phyloP scores from a whole-genome alignment of 2,797 vertebrate species.

The Remorina albescens region DNA sequence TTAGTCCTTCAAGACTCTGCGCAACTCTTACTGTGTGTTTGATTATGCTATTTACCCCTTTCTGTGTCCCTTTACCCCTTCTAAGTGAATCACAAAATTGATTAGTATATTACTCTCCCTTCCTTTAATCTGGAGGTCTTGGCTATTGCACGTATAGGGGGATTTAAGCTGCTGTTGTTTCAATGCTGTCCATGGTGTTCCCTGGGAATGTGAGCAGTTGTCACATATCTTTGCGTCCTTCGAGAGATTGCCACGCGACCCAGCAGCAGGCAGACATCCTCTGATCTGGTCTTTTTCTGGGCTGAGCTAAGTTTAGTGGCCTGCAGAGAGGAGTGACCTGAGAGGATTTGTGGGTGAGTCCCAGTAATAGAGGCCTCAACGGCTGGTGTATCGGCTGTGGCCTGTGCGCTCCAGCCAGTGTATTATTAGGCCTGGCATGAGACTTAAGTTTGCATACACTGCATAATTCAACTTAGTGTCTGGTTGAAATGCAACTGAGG shows the following conservation, averaged over 20 bases:
- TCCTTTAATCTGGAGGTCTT: slow-evolving; percentile 30
- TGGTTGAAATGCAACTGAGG: slow-evolving; percentile 34
- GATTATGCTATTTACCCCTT: neutral
- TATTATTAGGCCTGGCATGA: slow-evolving; percentile 70
- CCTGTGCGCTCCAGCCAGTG: slow-evolving; percentile 55
- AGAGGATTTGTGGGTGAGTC: slow-evolving; percentile 71
- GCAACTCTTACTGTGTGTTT: neutral
- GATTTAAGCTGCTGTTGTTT: slow-evolving; percentile 63
- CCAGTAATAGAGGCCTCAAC: slow-evolving; percentile 53
- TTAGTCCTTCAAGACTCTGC: slow-evolving; percentile 8
- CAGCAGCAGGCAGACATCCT: slow-evolving; percentile 60
- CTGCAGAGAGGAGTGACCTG: slow-evolving; percentile 69
- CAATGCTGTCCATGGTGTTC: slow-evolving; percentile 47
- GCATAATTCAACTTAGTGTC: slow-evolving; percentile 48
- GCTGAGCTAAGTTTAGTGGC: slow-evolving; percentile 81
- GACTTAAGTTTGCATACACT: slow-evolving; percentile 50
- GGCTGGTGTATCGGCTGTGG: slow-evolving; percentile 40
- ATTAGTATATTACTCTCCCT: slow-evolving; percentile 17
- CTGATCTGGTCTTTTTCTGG: slow-evolving; percentile 75
- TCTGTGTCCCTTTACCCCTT: slow-evolving; percentile 6
- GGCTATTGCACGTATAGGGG: slow-evolving; percentile 32
- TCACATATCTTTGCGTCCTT: slow-evolving; percentile 70
- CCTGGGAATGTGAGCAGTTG: slow-evolving; percentile 75
- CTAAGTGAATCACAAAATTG: slow-evolving; percentile 1
- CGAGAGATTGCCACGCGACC: slow-evolving; percentile 70